Conservation (phyloP, 2,797 vertebrate species). For the Corythornis leucogaster region DNA sequence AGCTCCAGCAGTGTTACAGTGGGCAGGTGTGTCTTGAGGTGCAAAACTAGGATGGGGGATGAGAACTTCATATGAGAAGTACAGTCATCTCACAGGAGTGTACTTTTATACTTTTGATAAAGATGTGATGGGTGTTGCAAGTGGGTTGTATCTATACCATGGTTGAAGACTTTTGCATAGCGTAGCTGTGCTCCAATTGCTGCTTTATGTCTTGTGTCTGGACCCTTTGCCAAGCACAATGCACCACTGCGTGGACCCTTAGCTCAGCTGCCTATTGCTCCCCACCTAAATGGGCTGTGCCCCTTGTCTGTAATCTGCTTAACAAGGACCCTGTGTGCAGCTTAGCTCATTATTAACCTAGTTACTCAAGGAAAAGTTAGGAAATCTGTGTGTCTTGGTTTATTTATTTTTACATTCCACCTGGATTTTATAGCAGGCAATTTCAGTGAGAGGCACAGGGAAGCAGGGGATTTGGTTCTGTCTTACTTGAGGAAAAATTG, state of each 20-base stretch:
- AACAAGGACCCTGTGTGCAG: neutral
- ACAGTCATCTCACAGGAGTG: rapidly evolving
- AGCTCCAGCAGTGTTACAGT: neutral
- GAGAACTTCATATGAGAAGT: neutral
- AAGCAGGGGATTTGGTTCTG: constrained; percentile 18
- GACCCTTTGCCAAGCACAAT: neutral
- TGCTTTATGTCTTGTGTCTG: rapidly evolving
- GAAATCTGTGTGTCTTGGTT: constrained; percentile 3
- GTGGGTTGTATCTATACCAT: rapidly evolving
- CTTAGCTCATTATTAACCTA: neutral
- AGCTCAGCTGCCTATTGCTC: neutral
- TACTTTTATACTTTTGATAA: neutral
- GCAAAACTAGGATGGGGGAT: neutral
- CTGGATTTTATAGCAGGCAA: constrained; percentile 37
- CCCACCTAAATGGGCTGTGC: neutral
- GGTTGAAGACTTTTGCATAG: rapidly evolving
- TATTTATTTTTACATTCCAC: constrained; percentile 18
- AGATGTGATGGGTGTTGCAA: neutral
- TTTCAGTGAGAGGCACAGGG: neutral
- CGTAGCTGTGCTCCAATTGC: neutral
- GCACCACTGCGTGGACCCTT: rapidly evolving
- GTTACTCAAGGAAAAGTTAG: neutral
- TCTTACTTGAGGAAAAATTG: constrained; percentile 32
- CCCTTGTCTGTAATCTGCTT: neutral
- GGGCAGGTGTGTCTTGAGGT: neutral